phyloP scores from a whole-genome alignment of 2,797 vertebrate genomes.

The Crocodylus rhombifer region DNA sequence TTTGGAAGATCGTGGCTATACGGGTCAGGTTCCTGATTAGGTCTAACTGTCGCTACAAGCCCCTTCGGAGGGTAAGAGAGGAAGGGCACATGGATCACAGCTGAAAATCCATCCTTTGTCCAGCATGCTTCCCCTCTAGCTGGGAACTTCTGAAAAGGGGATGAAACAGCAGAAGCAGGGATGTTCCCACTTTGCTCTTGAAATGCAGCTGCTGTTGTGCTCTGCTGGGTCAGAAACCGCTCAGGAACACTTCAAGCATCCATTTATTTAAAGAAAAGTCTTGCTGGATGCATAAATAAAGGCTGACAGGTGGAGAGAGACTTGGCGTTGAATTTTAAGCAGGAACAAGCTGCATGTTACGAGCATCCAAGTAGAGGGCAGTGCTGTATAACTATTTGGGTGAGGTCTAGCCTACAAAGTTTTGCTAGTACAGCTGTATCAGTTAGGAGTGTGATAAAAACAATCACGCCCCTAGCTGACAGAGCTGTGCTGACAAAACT shows the following conservation, averaged over 20 bases:
- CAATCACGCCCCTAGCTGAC: no score
- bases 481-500: no score
- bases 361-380: conserved; percentile 59
- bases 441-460: no score
- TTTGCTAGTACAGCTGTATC: neutral
- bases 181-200: neutral
- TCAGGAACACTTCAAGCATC: no score
- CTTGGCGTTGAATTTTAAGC: rapidly evolving
- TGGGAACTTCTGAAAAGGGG: neutral
- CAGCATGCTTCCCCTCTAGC: neutral
- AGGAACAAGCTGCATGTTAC: neutral
- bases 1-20: neutral
- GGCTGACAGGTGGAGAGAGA: neutral
- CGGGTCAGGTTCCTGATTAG: neutral
- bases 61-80: neutral
- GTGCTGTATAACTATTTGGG: neutral
- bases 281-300: no score
- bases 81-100: neutral
- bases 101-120: neutral
- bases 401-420: neutral
- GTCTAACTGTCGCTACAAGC: neutral
- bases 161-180: no score
- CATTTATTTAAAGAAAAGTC: no score
- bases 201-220: neutral
- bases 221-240: no score